These are phyloP conservation scores for Eristalis tenax DNA, from an alignment of 2,888 invertebrate genomes.

Conservation along the genomic window DNA sequence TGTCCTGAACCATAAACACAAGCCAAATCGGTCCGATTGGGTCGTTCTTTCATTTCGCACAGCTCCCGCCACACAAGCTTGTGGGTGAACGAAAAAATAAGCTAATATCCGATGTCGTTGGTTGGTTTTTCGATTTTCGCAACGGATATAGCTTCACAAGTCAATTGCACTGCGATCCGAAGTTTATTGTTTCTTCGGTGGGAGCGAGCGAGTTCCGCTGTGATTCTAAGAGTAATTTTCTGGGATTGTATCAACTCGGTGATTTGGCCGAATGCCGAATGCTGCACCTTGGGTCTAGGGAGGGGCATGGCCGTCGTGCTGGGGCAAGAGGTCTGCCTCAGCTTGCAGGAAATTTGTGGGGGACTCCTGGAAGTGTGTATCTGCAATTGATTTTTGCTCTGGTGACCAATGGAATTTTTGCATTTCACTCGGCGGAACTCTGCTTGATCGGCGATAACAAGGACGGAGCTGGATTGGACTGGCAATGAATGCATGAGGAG, in stretches of 20 bases:
- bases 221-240: conserved; percentile 53
- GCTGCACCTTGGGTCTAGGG: not conserved
- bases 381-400: not conserved
- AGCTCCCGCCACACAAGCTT: not conserved
- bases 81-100: conserved; percentile 14
- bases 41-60: not conserved
- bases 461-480: no score
- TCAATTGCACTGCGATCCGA: conserved; percentile 57
- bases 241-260: conserved; percentile 47
- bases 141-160: conserved; percentile 46
- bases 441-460: no score
- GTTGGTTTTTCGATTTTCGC: conserved; percentile 45
- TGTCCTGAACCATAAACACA: conserved; percentile 52
- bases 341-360: not conserved
- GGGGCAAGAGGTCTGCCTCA: no score
- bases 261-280: not conserved
- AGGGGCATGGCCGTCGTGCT: not conserved
- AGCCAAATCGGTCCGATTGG: conserved; percentile 27
- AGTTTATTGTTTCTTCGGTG: conserved; percentile 58
- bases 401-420: not conserved
- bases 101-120: conserved; percentile 51
- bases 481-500: no score
- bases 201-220: conserved; percentile 5
- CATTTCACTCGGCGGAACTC: not conserved
- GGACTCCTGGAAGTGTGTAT: not conserved